Evolutionary conservation across 2,888 invertebrate genomes (phyloP).

Genomic region (Vesta saturnalis): DNA sequence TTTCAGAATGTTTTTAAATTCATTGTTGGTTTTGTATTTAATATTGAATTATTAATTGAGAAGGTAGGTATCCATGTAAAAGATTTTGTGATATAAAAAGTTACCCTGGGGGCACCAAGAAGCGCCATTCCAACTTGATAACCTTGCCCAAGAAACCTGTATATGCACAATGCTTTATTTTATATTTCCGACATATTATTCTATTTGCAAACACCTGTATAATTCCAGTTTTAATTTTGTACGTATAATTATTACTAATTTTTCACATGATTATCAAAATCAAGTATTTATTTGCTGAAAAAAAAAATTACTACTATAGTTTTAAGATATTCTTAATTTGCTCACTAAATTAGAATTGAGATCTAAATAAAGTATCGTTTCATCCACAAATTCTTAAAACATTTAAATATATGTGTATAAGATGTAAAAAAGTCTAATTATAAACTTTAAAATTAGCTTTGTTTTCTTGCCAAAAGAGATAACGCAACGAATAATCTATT

Average conservation of each 20-base stretch:
- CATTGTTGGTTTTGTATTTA: too few relatives aligned
- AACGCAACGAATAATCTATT: constrained; percentile 10
- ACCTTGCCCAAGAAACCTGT: constrained; percentile 12
- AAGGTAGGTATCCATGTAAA: not conserved
- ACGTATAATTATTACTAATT: not conserved
- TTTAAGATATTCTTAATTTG: too few relatives aligned
- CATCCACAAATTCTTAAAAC: not conserved
- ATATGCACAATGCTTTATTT: constrained; percentile 3
- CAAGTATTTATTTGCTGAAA: not conserved
- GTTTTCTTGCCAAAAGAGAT: constrained; percentile 28
- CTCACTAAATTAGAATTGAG: too few relatives aligned
- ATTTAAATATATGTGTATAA: too few relatives aligned
- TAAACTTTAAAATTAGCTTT: constrained; percentile 18
- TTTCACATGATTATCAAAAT: not conserved
- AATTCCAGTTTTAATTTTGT: not conserved
- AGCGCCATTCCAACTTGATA: constrained; percentile 12
- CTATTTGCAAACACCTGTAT: constrained; percentile 4
- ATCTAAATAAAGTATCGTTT: too few relatives aligned
- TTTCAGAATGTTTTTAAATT: too few relatives aligned
- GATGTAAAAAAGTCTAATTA: not conserved
- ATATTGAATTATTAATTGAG: too few relatives aligned
- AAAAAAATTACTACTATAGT: too few relatives aligned
- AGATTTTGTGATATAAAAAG: not conserved
- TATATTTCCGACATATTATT: constrained; percentile 10
- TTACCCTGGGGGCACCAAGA: not conserved